phyloP scores from a whole-genome alignment of 1,140 invertebrate genomes.

The Diuraphis noxia region DNA sequence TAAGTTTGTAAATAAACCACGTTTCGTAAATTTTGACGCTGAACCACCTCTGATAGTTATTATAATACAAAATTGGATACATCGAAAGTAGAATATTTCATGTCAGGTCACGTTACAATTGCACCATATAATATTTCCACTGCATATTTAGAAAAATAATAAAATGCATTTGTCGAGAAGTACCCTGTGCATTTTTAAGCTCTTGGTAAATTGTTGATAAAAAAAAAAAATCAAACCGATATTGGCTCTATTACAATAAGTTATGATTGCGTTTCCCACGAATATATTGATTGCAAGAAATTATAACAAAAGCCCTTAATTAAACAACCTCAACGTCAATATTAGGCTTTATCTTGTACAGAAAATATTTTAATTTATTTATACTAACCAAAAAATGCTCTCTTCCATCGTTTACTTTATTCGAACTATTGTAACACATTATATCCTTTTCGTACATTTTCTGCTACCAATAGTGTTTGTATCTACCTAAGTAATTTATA shows the following conservation, averaged over 20 bases:
- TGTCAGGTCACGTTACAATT: not conserved
- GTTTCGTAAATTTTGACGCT: not conserved
- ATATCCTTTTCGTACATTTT: not conserved
- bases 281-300: not conserved
- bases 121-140: not conserved
- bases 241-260: not conserved
- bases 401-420: not conserved
- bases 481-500: too few species aligned
- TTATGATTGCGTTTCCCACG: not conserved
- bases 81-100: not conserved
- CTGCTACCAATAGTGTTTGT: not conserved
- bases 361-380: not conserved
- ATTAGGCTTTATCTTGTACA: not conserved
- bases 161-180: not conserved
- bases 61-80: not conserved
- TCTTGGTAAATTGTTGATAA: not conserved
- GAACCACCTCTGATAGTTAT: not conserved
- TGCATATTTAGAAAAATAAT: not conserved
- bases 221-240: not conserved
- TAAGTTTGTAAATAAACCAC: not conserved
- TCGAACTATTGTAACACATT: not conserved
- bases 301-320: not conserved
- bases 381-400: not conserved
- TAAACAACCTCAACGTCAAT: not conserved
- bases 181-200: not conserved